Evolutionary conservation across 2,797 vertebrate genomes (phyloP).

Genomic region (Muscicapa striata): DNA sequence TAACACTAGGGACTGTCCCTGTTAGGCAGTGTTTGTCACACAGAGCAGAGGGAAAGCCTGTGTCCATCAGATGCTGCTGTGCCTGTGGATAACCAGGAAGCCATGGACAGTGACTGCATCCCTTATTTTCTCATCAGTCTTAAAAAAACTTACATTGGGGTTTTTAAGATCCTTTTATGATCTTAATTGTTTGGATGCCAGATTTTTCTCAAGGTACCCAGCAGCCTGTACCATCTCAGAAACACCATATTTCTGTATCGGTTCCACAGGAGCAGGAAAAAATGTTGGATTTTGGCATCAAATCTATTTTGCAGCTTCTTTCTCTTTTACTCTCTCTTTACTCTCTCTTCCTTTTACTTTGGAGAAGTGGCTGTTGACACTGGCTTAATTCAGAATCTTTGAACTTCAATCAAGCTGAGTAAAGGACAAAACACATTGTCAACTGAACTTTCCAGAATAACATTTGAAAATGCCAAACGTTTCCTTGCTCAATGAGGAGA

Average conservation of each 20-base stretch:
- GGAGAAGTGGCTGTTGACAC: neutral
- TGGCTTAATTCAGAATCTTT: neutral
- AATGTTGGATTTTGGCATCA: fast-evolving
- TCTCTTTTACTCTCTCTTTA: neutral
- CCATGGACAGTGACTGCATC: too few relatives aligned
- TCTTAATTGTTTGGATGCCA: neutral
- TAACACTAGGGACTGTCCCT: neutral
- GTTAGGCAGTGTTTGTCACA: neutral
- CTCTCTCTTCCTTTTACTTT: neutral
- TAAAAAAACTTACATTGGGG: neutral
- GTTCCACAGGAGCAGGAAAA: neutral
- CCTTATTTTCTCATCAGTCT: neutral
- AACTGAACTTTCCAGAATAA: constrained; percentile 34
- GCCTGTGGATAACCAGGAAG: neutral
- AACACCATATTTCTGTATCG: neutral
- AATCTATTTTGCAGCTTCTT: neutral
- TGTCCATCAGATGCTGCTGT: neutral
- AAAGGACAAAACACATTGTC: neutral
- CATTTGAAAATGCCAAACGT: constrained; percentile 54
- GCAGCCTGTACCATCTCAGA: neutral
- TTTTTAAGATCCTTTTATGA: neutral
- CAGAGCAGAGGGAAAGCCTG: neutral
- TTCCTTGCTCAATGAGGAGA: neutral
- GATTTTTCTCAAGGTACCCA: neutral
- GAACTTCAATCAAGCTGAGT: neutral